Conservation (phyloP, 2,797 vertebrate genomes). For the Psittacula derbiana region DNA sequence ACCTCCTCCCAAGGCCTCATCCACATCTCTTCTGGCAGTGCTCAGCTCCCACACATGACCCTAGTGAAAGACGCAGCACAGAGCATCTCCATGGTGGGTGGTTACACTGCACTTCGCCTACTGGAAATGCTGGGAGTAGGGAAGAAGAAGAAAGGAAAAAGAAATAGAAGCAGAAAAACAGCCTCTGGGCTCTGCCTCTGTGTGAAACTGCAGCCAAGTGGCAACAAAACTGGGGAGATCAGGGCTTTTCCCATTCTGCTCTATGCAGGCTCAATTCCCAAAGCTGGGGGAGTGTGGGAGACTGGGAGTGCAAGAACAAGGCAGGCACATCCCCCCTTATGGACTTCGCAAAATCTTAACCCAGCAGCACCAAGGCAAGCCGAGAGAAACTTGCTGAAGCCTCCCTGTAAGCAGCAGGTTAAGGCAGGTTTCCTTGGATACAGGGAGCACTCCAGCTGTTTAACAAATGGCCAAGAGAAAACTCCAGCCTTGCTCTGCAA, state of each 20-base stretch:
- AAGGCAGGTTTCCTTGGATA: conserved; percentile 66
- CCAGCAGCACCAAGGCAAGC: neutral
- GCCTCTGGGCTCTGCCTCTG: neutral
- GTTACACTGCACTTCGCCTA: conserved; percentile 4
- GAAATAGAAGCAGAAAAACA: neutral
- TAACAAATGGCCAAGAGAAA: conserved; percentile 46
- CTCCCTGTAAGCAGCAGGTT: conserved; percentile 37
- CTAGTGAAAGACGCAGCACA: neutral
- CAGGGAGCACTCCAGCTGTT: conserved; percentile 63
- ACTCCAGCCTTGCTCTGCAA: conserved; percentile 32
- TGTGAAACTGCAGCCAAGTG: neutral
- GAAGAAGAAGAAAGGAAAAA: neutral
- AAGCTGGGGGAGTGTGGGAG: neutral
- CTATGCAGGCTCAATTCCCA: neutral
- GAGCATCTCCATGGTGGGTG: neutral
- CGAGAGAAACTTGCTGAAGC: neutral
- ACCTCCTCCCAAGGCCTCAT: neutral
- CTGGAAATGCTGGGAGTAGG: neutral
- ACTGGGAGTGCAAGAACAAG: neutral
- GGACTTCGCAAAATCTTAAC: neutral
- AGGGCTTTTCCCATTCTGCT: neutral
- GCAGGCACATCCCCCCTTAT: neutral
- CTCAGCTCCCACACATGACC: neutral
- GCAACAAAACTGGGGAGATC: neutral
- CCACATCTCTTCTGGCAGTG: fast-evolving